A percentile compares a stretch with the other conserved stretches of the same genome.
Evolutionary conservation across 1,140 invertebrate genomes (phyloP).

Genomic region (Penaeus chinensis): DNA sequence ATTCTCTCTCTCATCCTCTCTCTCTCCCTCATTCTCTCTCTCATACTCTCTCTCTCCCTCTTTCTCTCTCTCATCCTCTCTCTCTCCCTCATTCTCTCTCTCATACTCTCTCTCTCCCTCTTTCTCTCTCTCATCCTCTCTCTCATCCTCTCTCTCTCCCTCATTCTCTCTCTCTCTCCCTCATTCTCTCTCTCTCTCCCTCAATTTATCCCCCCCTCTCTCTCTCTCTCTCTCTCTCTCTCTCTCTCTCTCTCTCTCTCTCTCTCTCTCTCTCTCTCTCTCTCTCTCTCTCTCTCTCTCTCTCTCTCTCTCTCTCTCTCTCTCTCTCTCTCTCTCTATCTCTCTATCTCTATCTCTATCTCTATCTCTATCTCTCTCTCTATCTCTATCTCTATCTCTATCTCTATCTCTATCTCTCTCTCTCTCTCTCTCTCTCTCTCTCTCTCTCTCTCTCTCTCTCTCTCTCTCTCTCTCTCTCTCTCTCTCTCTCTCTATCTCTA

Average conservation of each 20-base stretch:
- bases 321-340: neutral
- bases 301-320: neutral
- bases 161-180: neutral
- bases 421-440: neutral
- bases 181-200: neutral
- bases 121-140: neutral
- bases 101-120: neutral
- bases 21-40: neutral
- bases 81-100: neutral
- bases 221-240: neutral
- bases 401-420: neutral
- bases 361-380: too few species aligned
- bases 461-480: neutral
- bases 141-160: neutral
- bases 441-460: slow-evolving; percentile 8
- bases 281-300: neutral
- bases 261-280: neutral
- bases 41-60: neutral
- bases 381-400: neutral
- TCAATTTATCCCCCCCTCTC: too few species aligned
- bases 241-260: neutral
- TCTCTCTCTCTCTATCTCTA: neutral
- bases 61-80: neutral
- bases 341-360: too few species aligned
- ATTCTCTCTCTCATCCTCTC: neutral